Conservation (phyloP, 2,888 invertebrate genomes). For the Eutolmus rufibarbis region DNA sequence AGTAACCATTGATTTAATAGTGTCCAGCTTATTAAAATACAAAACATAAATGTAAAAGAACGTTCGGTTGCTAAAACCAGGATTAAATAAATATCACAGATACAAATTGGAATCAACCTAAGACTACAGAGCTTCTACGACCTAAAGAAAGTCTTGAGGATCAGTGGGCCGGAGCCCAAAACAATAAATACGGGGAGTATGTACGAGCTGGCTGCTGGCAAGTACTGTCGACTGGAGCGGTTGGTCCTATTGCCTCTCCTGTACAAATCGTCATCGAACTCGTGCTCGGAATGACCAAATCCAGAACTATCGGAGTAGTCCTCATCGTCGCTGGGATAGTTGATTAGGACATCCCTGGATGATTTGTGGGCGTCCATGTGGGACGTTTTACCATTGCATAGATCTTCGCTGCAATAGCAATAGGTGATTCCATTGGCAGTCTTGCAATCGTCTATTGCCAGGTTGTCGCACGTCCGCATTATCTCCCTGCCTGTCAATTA, state of each 20-base stretch:
- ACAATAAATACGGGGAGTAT: conserved; percentile 9
- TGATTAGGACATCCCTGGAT: conserved; percentile 28
- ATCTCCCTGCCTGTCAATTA: conserved; percentile 43
- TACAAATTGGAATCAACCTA: conserved; percentile 47
- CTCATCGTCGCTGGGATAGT: conserved; percentile 48
- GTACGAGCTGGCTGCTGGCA: not conserved
- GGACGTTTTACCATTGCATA: conserved; percentile 47
- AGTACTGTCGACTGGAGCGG: not conserved
- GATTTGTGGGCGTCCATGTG: conserved; percentile 46
- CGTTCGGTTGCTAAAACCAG: conserved; percentile 9
- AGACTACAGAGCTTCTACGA: conserved; percentile 21
- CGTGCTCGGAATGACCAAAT: not conserved
- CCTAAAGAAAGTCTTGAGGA: conserved; percentile 40
- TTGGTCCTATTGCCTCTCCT: not conserved
- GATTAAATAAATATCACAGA: conserved; percentile 48
- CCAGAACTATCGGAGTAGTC: conserved; percentile 43
- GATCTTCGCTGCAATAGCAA: conserved; percentile 48
- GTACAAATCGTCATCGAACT: not conserved
- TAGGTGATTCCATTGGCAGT: conserved; percentile 49
- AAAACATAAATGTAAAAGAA: conserved; percentile 27
- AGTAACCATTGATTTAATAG: not conserved
- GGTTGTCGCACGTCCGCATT: conserved; percentile 47
- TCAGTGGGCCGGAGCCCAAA: not conserved
- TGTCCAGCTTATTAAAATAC: conserved; percentile 36
- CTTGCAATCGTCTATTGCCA: conserved; percentile 49